A percentile compares a stretch with the other conserved stretches of the same genome.
Evolutionary conservation across 2,888 invertebrate genomes (phyloP).

Genomic region (Lamproptera curius): DNA sequence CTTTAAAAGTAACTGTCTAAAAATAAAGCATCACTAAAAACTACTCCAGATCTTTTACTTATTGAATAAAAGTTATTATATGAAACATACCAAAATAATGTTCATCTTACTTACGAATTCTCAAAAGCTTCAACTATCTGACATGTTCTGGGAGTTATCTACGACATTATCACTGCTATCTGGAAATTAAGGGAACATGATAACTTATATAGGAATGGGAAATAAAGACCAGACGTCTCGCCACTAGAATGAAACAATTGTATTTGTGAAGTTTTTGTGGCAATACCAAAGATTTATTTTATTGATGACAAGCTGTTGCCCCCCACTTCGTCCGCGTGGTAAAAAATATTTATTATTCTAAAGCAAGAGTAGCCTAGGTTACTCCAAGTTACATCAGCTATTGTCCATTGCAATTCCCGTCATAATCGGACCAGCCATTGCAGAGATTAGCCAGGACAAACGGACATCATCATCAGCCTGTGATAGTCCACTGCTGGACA

Average conservation of each 20-base stretch:
- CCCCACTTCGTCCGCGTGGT: too few relatives aligned
- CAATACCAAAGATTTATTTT: background rate
- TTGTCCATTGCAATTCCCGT: background rate
- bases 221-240: background rate
- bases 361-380: background rate
- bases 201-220: background rate
- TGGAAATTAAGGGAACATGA: slow-evolving; percentile 28
- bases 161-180: slow-evolving; percentile 36
- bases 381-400: background rate
- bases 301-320: background rate
- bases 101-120: slow-evolving; percentile 49
- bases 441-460: too few relatives aligned
- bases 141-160: slow-evolving; percentile 43
- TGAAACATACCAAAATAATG: too few relatives aligned
- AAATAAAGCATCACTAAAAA: too few relatives aligned
- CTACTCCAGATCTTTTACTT: too few relatives aligned
- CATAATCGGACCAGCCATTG: too few relatives aligned
- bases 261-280: background rate
- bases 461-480: too few relatives aligned
- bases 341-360: background rate
- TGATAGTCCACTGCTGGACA: too few relatives aligned
- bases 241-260: background rate
- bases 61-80: too few relatives aligned
- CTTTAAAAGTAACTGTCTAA: too few relatives aligned
- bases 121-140: slow-evolving; percentile 43